Evolutionary conservation across 2,888 invertebrate species (phyloP).

Genomic region (Drosophila cyrtoloma): DNA sequence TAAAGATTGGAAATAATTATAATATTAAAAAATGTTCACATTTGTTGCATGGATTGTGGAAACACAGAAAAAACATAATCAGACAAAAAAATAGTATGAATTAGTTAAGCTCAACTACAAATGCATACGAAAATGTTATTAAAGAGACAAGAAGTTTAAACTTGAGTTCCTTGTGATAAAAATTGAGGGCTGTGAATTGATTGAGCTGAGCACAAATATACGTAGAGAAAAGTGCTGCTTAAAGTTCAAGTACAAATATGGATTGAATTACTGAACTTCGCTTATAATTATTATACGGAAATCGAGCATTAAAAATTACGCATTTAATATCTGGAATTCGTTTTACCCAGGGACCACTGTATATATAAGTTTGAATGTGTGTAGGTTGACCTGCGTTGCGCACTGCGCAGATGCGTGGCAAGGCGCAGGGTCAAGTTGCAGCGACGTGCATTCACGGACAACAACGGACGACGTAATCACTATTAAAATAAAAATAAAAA

Average conservation of each 20-base stretch:
- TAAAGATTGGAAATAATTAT: not conserved
- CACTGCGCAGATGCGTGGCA: slow-evolving; percentile 76
- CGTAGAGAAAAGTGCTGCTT: not conserved
- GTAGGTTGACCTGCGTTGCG: slow-evolving; percentile 33
- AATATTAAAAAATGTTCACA: not conserved
- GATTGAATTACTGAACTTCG: not conserved
- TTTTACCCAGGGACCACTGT: not conserved
- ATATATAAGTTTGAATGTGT: slow-evolving; percentile 7
- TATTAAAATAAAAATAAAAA: slow-evolving; percentile 15
- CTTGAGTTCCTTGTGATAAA: not conserved
- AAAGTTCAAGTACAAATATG: not conserved
- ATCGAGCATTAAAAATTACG: not conserved
- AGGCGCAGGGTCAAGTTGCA: slow-evolving; percentile 66
- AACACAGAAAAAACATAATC: not conserved
- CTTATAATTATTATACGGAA: not conserved
- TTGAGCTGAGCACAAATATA: not conserved
- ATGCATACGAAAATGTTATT: not conserved
- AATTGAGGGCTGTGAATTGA: not conserved
- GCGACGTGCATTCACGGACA: slow-evolving; percentile 34
- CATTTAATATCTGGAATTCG: not conserved
- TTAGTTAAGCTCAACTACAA: not conserved
- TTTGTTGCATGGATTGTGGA: not conserved
- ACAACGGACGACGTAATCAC: slow-evolving; percentile 74
- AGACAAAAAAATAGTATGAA: not conserved
- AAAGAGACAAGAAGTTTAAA: not conserved